These are phyloP conservation scores for Synanthedon tipuliformis DNA, from an alignment of 2,888 invertebrate species.

Conservation along the genomic window DNA sequence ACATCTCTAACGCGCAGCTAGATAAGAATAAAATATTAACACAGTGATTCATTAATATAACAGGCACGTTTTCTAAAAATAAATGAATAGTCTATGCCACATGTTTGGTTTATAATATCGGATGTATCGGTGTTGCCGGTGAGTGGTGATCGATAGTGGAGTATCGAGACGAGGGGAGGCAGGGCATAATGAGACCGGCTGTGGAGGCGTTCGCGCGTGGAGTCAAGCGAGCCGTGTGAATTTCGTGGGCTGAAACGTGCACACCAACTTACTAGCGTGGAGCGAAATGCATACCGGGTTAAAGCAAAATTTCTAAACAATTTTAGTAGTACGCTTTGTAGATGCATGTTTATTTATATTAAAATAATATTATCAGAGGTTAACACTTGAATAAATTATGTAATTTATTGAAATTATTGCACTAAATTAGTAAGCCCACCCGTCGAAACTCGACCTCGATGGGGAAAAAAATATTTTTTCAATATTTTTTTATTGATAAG, in stretches of 20 bases:
- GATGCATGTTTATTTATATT: too few relatives aligned
- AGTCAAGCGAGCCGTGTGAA: constrained; percentile 50
- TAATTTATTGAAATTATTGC: too few relatives aligned
- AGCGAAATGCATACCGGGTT: not conserved
- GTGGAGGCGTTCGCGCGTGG: constrained; percentile 55
- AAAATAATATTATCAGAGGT: too few relatives aligned
- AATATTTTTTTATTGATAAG: too few relatives aligned
- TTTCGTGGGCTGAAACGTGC: constrained; percentile 35
- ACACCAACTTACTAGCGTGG: constrained; percentile 8
- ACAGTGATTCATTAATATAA: not conserved
- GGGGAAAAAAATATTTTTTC: too few relatives aligned
- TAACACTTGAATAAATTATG: too few relatives aligned
- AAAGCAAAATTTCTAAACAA: not conserved
- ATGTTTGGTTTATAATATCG: constrained; percentile 21
- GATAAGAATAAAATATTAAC: too few relatives aligned
- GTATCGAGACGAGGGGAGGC: constrained; percentile 27
- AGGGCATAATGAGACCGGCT: constrained; percentile 50
- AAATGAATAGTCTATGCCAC: constrained; percentile 4
- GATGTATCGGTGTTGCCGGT: constrained; percentile 22
- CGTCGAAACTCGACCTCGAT: too few relatives aligned
- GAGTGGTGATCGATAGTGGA: constrained; percentile 41
- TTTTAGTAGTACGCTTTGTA: not conserved
- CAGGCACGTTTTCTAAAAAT: not conserved
- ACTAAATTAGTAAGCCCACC: too few relatives aligned
- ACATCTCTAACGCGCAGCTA: too few relatives aligned